Evolutionary conservation across 2,797 vertebrate genomes (phyloP), one percentile per base, ranked within the genome.

Genomic region (Coranthus polyacanthus): DNA sequence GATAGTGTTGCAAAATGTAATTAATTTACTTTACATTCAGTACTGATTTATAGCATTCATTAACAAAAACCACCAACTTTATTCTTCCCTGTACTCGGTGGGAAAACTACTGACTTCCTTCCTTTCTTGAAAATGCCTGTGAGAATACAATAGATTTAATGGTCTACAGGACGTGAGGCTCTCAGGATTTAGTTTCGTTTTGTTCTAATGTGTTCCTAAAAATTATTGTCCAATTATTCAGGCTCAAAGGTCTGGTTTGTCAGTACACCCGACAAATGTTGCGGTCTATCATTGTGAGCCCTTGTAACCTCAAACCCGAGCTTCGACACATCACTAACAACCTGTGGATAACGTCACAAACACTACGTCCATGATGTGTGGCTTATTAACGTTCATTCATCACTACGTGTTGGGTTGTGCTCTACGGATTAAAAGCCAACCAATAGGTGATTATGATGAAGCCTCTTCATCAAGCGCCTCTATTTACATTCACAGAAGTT

Each of bases 401-500:
- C n/a, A 50, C 39, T 32, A 1, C 46, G 39, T 72, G 32, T 49
- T 44, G 44, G 57, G 42, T 66, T 47, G 63, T 11, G 12, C 53
- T 42, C 5, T 9, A 29, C 20, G 11, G n/a, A 50, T 52, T 41
- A 50, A 50, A 38, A 37, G 71, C 58, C 46, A 55, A 62, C 54
- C 49, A 44, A 21, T 50, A 59, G 61, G 56, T 63, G 29, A 32
- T 32, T n/a, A 11, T 21, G 59, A 75, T 68, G 42, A 72, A 63
- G 49, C 47, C 3, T 64, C 63, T 75, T 66, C 79, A 79, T 78
- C 79, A 63, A 60, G 43, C 60, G 20, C 45, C 16, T 64, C 34
- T 44, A 2, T 51, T 41, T 36, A 34, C 59, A 70, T 57, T 53
- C 82, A 73, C 12, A 4, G 39, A 86, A 86, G 89, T 87, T 89